phyloP scores from a whole-genome alignment of 2,888 invertebrate species.

The Odiellus spinosus region DNA sequence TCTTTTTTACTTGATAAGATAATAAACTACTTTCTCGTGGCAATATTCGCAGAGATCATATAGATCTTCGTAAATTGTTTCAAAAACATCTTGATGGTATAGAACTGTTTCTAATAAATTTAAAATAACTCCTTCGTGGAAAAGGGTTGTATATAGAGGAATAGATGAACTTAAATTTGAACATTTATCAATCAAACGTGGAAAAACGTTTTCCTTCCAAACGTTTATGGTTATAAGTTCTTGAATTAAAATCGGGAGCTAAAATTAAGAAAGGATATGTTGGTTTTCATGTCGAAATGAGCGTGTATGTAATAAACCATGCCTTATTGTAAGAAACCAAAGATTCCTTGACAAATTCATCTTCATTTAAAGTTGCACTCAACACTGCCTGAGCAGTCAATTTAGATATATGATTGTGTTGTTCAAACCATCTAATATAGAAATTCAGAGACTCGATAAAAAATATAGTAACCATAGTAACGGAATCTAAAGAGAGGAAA shows the following conservation, averaged over 20 bases:
- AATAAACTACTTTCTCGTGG: constrained; percentile 2
- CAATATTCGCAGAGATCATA: constrained; percentile 12
- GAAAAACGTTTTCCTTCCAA: constrained; percentile 12
- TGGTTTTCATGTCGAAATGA: too few species aligned
- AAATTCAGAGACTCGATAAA: too few species aligned
- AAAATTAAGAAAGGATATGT: neutral
- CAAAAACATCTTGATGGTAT: constrained; percentile 12
- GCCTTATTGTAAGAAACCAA: constrained; percentile 8
- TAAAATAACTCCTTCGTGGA: constrained; percentile 8
- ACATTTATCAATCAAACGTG: constrained; percentile 5
- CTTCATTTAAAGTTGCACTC: constrained; percentile 6
- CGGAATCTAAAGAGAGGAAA: neutral
- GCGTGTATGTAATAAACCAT: neutral
- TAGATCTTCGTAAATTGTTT: constrained; percentile 6
- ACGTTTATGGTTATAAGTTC: constrained; percentile 8
- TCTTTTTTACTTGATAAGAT: neutral
- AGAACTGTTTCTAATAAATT: constrained; percentile 11
- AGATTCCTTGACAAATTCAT: constrained; percentile 12
- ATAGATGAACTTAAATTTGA: constrained; percentile 4
- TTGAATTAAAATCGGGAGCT: constrained; percentile 4
- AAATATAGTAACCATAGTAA: neutral
- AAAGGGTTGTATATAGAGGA: constrained; percentile 9
- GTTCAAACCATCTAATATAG: constrained; percentile 8
- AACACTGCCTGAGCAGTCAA: constrained; percentile 9
- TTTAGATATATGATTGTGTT: constrained; percentile 7